Conservation (phyloP, 2,888 invertebrate species). For the Drosophila mercatorum region DNA sequence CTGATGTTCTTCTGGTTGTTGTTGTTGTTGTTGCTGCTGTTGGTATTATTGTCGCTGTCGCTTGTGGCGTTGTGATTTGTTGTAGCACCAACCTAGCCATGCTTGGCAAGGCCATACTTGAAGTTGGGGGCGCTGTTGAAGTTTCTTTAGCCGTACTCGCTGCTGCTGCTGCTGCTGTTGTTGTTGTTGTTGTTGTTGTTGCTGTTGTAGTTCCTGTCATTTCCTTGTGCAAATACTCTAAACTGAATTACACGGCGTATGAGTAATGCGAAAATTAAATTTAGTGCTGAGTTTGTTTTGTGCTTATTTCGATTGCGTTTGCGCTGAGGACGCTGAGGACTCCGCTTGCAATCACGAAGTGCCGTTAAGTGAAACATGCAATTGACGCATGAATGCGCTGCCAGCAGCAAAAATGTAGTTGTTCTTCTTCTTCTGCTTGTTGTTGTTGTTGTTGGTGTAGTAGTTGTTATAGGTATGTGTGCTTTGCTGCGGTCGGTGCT, state of each 20-base stretch:
- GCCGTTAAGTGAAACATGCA: constrained; percentile 80
- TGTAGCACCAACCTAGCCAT: constrained; percentile 65
- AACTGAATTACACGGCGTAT: constrained; percentile 82
- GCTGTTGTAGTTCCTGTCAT: constrained; percentile 67
- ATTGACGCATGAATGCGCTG: constrained; percentile 77
- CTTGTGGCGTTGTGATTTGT: constrained; percentile 66
- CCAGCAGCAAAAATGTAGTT: constrained; percentile 54
- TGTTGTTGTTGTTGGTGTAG: constrained; percentile 15
- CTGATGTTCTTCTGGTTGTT: constrained; percentile 21
- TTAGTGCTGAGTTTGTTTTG: constrained; percentile 77
- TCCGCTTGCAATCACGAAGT: constrained; percentile 79
- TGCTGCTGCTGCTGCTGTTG: constrained; percentile 31
- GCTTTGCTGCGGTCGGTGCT: constrained; percentile 18
- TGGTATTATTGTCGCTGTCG: constrained; percentile 36
- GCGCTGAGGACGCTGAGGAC: constrained; percentile 18
- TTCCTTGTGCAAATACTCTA: constrained; percentile 82
- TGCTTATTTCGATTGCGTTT: constrained; percentile 66
- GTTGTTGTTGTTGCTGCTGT: constrained; percentile 26
- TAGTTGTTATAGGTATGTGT: constrained; percentile 16
- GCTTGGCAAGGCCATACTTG: constrained; percentile 43
- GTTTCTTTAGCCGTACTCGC: constrained; percentile 30
- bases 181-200: constrained; percentile 34
- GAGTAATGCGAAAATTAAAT: constrained; percentile 81
- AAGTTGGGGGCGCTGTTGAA: constrained; percentile 32
- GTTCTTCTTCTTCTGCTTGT: constrained; percentile 23